Conservation (phyloP, 2,888 invertebrate species). For the Resseliella maxima region DNA sequence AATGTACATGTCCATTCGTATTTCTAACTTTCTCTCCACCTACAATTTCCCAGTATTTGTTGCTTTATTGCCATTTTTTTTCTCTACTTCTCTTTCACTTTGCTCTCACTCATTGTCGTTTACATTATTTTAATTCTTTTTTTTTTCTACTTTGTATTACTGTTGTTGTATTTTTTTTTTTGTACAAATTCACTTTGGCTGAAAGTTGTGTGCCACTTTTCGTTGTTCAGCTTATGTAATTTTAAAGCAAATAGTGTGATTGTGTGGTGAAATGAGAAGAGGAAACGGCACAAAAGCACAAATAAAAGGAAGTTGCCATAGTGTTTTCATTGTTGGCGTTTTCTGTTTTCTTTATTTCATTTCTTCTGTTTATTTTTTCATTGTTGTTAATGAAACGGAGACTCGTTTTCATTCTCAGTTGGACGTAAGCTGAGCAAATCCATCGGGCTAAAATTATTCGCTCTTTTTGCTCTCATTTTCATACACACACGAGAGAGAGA, state of each 20-base stretch:
- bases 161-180: not conserved
- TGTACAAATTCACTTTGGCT: not conserved
- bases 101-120: not conserved
- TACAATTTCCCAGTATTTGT: too few species aligned
- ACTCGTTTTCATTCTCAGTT: not conserved
- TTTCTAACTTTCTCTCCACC: not conserved
- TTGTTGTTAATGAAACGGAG: conserved; percentile 15
- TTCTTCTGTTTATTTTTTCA: conserved; percentile 18
- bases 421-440: not conserved
- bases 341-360: not conserved
- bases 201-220: not conserved
- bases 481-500: too few species aligned
- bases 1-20: not conserved
- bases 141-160: not conserved
- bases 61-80: not conserved
- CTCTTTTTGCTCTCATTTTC: not conserved
- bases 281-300: conserved; percentile 23
- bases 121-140: not conserved
- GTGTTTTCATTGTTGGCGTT: conserved; percentile 39
- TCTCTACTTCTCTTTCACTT: not conserved
- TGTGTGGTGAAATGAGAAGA: conserved; percentile 27
- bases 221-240: conserved; percentile 4
- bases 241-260: conserved; percentile 12
- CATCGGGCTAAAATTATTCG: not conserved
- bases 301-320: conserved; percentile 36